Percentiles rank a stretch among this genome's conserved stretches.
These are phyloP conservation scores for Halictus ligatus DNA, from an alignment of 2,888 invertebrate species.

Conservation along the genomic window DNA sequence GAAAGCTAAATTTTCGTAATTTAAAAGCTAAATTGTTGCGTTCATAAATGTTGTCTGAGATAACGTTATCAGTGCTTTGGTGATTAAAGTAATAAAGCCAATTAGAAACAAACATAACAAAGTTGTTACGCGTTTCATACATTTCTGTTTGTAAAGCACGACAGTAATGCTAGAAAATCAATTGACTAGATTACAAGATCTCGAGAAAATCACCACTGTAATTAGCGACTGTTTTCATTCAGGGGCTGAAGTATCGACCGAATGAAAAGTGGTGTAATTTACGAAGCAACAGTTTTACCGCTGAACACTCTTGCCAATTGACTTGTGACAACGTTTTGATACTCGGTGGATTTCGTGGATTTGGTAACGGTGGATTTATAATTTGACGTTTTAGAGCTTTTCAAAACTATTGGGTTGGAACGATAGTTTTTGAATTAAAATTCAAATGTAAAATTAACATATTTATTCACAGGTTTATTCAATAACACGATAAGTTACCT, in stretches of 20 bases:
- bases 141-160: background rate
- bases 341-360: background rate
- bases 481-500: background rate
- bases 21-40: background rate
- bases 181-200: constrained; percentile 27
- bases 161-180: constrained; percentile 8
- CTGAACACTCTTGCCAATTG: background rate
- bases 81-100: background rate
- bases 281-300: constrained; percentile 32
- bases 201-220: constrained; percentile 28
- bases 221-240: constrained; percentile 32
- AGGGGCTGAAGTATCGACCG: constrained; percentile 28
- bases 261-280: constrained; percentile 27
- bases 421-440: background rate
- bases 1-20: background rate
- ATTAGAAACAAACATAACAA: background rate
- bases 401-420: background rate
- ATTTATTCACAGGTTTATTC: background rate
- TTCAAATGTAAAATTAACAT: too few relatives aligned
- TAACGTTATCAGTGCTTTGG: background rate
- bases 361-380: too few relatives aligned
- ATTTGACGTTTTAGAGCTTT: too few relatives aligned
- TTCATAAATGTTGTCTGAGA: background rate
- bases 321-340: background rate
- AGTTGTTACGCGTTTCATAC: background rate